phyloP scores from a whole-genome alignment of 2,797 vertebrate species.

The Lepus oiostolus region DNA sequence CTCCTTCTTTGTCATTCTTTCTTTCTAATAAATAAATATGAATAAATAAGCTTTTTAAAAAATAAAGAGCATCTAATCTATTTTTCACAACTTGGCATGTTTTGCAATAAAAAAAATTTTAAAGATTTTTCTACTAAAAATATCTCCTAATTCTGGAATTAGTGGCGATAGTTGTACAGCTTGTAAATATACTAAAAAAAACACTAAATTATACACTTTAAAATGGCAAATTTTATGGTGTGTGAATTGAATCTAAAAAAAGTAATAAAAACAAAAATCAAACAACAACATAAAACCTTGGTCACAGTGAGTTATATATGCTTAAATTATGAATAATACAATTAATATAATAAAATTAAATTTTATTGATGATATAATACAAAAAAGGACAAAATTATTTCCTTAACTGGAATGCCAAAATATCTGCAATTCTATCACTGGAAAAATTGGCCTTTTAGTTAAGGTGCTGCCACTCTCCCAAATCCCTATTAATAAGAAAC shows the following conservation, averaged over 20 bases:
- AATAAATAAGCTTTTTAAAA: too few relatives aligned
- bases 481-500: neutral
- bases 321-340: conserved; percentile 11
- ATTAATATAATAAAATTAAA: conserved; percentile 39
- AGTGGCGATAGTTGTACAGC: neutral
- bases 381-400: neutral
- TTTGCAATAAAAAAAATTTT: neutral
- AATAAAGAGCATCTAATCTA: neutral
- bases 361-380: neutral
- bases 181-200: neutral
- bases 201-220: neutral
- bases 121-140: conserved; percentile 61
- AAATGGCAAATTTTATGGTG: neutral
- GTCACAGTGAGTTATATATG: neutral
- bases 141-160: conserved; percentile 7
- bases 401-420: neutral
- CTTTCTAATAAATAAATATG: too few relatives aligned
- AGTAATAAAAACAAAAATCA: neutral
- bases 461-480: neutral
- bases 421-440: neutral
- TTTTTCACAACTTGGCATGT: neutral
- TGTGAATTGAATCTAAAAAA: conserved; percentile 10
- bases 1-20: too few relatives aligned
- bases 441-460: neutral
- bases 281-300: neutral